Percentiles rank a stretch among this genome's conserved stretches.
These are phyloP conservation scores for Sebastes wilsoni DNA, from an alignment of 2,797 vertebrate species.

Conservation along the genomic window DNA sequence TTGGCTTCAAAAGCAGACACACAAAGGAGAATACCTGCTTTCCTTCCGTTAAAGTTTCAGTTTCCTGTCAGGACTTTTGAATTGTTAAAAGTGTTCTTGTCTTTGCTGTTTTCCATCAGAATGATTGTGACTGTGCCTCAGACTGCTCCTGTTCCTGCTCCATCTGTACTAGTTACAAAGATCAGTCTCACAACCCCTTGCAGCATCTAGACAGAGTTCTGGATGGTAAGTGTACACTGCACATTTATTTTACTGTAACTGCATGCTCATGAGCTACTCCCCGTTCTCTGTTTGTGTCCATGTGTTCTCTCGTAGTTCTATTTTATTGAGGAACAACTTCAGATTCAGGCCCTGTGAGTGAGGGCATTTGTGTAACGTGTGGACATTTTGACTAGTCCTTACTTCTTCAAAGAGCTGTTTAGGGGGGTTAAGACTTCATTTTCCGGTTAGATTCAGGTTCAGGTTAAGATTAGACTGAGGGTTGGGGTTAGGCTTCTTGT, in stretches of 20 bases:
- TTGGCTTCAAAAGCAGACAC: background rate
- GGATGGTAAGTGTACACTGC: slow-evolving; percentile 84
- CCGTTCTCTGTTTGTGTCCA: background rate
- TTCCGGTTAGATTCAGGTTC: background rate
- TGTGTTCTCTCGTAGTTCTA: background rate
- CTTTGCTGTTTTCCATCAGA: slow-evolving; percentile 65
- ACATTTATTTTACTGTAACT: background rate
- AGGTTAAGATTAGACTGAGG: background rate
- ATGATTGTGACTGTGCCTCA: slow-evolving; percentile 88
- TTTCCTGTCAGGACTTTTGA: background rate
- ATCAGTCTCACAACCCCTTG: slow-evolving; percentile 67
- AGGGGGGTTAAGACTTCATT: background rate
- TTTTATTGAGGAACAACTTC: background rate
- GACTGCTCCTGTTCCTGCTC: slow-evolving; percentile 89
- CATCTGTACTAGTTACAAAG: slow-evolving; percentile 84
- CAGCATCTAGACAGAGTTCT: slow-evolving; percentile 80
- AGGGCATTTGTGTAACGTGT: background rate
- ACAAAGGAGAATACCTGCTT: background rate
- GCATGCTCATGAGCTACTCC: background rate
- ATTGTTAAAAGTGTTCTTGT: background rate
- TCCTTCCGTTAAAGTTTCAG: background rate
- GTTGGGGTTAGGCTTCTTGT: background rate
- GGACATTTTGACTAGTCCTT: background rate
- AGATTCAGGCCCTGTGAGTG: background rate
- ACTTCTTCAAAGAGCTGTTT: background rate